Evolutionary conservation across 2,113 vertebrate genomes (phyloP).

Genomic region (Melanocharis versteri): DNA sequence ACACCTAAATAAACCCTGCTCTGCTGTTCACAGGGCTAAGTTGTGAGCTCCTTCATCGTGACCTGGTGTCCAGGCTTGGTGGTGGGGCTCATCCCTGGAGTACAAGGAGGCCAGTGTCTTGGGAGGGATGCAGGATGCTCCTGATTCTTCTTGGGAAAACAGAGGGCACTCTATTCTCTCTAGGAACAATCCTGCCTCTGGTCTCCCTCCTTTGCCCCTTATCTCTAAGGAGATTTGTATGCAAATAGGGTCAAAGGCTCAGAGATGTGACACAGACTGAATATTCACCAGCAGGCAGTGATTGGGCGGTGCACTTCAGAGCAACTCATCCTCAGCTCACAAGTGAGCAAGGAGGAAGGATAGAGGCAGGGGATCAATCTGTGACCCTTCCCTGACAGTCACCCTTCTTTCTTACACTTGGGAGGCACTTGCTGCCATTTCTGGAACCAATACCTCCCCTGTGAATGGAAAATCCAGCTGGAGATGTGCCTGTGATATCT

Average conservation of each 20-base stretch:
- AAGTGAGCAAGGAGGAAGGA: neutral
- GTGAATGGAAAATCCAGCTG: constrained; percentile 51
- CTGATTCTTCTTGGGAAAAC: neutral
- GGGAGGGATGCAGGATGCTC: neutral
- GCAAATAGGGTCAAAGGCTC: constrained; percentile 25
- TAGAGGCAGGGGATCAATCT: neutral
- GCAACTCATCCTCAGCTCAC: neutral
- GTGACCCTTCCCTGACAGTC: neutral
- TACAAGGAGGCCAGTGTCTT: neutral
- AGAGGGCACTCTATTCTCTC: neutral
- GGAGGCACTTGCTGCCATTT: neutral
- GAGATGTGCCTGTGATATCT: constrained; percentile 53
- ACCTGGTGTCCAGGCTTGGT: neutral
- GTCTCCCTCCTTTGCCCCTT: neutral
- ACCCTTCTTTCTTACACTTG: neutral
- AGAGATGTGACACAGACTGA: neutral
- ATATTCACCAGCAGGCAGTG: neutral
- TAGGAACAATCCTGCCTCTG: neutral
- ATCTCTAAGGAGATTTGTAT: neutral
- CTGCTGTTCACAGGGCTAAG: neutral
- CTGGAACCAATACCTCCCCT: neutral
- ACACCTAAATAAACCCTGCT: neutral
- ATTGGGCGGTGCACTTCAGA: neutral
- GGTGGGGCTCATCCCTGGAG: neutral
- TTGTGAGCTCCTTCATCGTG: neutral